Evolutionary conservation across 2,797 vertebrate species (phyloP).

Genomic region (Borostomias antarcticus): DNA sequence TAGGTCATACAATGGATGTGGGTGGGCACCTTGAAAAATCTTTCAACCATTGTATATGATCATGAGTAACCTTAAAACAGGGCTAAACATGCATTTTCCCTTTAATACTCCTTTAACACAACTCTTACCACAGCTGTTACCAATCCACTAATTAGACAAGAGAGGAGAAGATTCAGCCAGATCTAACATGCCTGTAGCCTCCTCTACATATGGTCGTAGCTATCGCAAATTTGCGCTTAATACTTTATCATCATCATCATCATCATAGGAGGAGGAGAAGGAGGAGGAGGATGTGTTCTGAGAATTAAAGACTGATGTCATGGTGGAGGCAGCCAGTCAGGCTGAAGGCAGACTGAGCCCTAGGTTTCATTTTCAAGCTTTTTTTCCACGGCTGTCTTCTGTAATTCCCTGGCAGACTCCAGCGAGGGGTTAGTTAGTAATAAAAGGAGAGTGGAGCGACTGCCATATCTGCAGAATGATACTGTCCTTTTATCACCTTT

Average conservation of each 20-base stretch:
- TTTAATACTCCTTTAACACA: no score
- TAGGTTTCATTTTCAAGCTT: constrained; percentile 81
- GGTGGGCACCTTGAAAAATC: no score
- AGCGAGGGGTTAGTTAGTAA: constrained; percentile 78
- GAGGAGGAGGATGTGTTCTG: constrained; percentile 76
- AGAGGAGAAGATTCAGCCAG: no score
- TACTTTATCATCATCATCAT: constrained; percentile 69
- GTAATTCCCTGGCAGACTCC: constrained; percentile 87
- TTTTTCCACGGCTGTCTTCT: constrained; percentile 49
- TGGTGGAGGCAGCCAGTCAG: constrained; percentile 72
- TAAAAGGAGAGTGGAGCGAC: constrained; percentile 75
- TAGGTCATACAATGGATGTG: no score
- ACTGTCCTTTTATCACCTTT: constrained; percentile 81
- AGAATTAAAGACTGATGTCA: constrained; percentile 82
- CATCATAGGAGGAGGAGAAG: constrained; percentile 72
- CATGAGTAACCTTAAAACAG: no score
- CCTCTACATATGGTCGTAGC: no score
- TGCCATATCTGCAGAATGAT: constrained; percentile 81
- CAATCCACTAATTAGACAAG: no score
- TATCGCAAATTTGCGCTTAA: no score
- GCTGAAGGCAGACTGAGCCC: constrained; percentile 76
- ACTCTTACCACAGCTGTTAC: no score
- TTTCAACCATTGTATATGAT: no score
- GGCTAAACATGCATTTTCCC: no score
- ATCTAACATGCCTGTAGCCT: no score